A percentile compares a stretch with the other conserved stretches of the same genome.
phyloP scores from a whole-genome alignment of 2,797 vertebrate species.

The Cryptoblepharus egeriae region DNA sequence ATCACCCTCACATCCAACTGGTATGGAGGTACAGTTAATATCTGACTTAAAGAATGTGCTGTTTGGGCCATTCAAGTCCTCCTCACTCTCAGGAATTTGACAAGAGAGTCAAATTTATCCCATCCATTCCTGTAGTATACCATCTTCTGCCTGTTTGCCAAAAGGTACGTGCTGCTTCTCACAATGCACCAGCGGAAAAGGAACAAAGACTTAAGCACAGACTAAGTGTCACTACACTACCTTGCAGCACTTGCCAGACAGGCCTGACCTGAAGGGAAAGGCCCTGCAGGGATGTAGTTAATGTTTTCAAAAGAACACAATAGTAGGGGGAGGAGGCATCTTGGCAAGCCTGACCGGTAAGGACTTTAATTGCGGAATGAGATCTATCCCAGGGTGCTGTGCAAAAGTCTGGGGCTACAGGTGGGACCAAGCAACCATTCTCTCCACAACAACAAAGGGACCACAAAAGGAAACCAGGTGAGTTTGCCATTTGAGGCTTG shows the following conservation, averaged over 20 bases:
- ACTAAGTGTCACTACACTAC: neutral
- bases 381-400: neutral
- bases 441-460: neutral
- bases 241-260: neutral
- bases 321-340: neutral
- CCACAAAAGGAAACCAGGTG: neutral
- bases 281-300: neutral
- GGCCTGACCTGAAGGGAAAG: neutral
- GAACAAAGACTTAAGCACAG: neutral
- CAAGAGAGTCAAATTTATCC: neutral
- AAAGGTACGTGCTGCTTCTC: neutral
- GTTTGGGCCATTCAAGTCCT: no score
- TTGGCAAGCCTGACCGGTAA: neutral
- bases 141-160: neutral
- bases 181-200: neutral
- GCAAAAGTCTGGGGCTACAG: neutral
- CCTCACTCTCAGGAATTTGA: no score
- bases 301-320: neutral
- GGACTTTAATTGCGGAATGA: conserved; percentile 1
- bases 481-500: neutral
- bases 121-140: rapidly evolving
- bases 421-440: neutral
- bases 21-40: no score
- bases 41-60: no score
- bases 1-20: no score